Conservation (phyloP, 2,888 invertebrate genomes). For the Pseudoips prasinana region DNA sequence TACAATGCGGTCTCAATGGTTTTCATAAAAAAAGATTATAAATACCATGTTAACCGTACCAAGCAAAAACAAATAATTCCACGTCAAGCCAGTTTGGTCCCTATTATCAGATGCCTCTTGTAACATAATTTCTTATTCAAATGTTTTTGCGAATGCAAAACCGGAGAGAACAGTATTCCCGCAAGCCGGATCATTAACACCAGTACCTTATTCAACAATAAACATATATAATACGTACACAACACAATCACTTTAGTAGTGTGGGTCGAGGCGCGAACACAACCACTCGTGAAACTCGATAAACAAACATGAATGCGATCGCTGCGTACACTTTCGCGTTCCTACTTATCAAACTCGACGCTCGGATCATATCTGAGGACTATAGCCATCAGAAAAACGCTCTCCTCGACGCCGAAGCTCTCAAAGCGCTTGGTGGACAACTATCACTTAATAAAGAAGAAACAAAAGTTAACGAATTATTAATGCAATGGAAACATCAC, state of each 20-base stretch:
- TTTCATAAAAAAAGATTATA: no score
- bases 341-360: slow-evolving; percentile 31
- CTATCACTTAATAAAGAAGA: slow-evolving; percentile 73
- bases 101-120: no score
- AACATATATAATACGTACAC: slow-evolving; percentile 22
- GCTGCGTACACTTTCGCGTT: slow-evolving; percentile 26
- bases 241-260: slow-evolving; percentile 17
- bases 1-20: no score
- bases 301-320: slow-evolving; percentile 19
- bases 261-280: slow-evolving; percentile 19
- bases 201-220: slow-evolving; percentile 14
- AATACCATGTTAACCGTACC: no score
- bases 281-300: slow-evolving; percentile 5
- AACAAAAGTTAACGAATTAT: slow-evolving; percentile 72
- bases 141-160: no score
- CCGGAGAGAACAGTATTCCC: no score
- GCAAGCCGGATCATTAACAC: slow-evolving; percentile 11
- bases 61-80: no score
- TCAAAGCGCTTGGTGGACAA: slow-evolving; percentile 72
- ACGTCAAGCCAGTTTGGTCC: no score
- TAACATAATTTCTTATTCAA: no score
- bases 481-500: slow-evolving; percentile 79
- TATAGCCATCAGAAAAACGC: slow-evolving; percentile 41
- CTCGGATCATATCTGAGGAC: slow-evolving; percentile 35
- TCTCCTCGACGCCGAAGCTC: slow-evolving; percentile 64